Conservation (phyloP, 2,113 vertebrate genomes). For the Ceyx margarethae region DNA sequence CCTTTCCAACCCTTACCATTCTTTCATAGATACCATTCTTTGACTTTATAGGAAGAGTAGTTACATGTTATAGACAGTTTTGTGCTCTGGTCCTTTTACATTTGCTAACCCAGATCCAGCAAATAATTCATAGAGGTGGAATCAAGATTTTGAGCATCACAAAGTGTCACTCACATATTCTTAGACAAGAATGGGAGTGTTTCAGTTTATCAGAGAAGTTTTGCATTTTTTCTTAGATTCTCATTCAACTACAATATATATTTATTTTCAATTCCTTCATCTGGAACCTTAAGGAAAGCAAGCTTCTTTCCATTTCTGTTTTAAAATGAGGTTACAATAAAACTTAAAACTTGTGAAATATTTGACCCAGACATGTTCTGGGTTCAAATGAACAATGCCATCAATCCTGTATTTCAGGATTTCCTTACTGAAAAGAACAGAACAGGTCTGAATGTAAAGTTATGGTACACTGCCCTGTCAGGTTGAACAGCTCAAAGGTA, state of each 20-base stretch:
- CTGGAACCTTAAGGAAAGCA: background rate
- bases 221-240: background rate
- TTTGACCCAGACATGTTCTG: background rate
- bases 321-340: background rate
- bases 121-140: background rate
- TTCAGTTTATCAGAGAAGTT: background rate
- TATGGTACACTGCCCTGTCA: conserved; percentile 13
- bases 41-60: background rate
- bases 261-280: background rate
- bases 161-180: background rate
- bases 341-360: background rate
- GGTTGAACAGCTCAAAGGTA: conserved; percentile 26
- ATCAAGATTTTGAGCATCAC: background rate
- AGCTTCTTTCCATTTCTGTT: background rate
- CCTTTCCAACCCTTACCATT: background rate
- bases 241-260: background rate
- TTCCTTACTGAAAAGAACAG: conserved; percentile 24
- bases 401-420: background rate
- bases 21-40: background rate
- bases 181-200: background rate
- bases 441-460: conserved; percentile 30
- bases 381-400: background rate
- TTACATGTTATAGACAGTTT: background rate
- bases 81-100: background rate
- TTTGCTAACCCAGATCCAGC: background rate